Conservation (phyloP, 2,888 invertebrate genomes). For the Drosophila nigricruria region DNA sequence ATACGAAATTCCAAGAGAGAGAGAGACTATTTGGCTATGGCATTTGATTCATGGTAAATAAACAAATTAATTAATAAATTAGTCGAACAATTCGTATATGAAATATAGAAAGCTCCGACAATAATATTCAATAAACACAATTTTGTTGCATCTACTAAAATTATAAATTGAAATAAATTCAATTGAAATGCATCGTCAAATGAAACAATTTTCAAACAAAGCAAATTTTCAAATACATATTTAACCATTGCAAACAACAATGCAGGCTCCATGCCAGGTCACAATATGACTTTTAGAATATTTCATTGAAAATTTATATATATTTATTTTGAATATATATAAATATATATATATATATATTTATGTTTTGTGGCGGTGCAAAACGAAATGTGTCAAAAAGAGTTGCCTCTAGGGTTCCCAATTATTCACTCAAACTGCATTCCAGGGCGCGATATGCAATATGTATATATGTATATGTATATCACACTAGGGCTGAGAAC, state of each 20-base stretch:
- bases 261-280: neutral
- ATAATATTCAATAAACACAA: neutral
- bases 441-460: neutral
- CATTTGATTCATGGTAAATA: too few species aligned
- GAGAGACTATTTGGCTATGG: neutral
- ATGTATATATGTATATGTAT: neutral
- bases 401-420: neutral
- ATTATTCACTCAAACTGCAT: neutral
- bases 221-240: conserved; percentile 1
- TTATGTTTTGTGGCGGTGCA: neutral
- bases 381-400: neutral
- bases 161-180: neutral
- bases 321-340: neutral
- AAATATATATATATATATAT: neutral
- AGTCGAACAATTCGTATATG: neutral
- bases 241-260: neutral
- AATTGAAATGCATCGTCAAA: neutral
- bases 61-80: neutral
- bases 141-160: neutral
- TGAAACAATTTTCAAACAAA: neutral
- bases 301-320: neutral
- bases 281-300: neutral
- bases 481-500: neutral
- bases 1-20: conserved; percentile 15
- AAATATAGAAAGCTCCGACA: neutral